A percentile compares a stretch with the other conserved stretches of the same genome.
Conservation (phyloP, 2,797 vertebrate species). For the Protonibea diacanthus region DNA sequence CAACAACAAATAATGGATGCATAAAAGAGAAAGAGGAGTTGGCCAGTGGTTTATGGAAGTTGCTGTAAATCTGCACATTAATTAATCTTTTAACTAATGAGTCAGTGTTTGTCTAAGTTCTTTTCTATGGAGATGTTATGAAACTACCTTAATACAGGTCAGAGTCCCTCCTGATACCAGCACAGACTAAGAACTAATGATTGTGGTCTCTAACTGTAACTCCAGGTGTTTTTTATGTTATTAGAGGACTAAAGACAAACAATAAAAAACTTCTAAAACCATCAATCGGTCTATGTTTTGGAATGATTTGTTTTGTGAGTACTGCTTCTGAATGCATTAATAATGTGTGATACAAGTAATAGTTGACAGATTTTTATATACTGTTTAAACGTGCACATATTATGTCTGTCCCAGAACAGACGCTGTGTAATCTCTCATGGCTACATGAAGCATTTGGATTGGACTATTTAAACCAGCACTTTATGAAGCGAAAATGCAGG, state of each 20-base stretch:
- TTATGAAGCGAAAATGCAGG: neutral
- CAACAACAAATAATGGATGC: conserved; percentile 31
- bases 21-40: conserved; percentile 19
- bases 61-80: conserved; percentile 29
- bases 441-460: neutral
- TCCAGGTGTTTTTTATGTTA: conserved; percentile 65
- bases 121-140: conserved; percentile 59
- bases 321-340: neutral
- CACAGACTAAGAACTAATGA: conserved; percentile 53
- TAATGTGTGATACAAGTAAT: neutral
- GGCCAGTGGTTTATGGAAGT: conserved; percentile 17
- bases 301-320: neutral
- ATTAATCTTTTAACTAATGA: conserved; percentile 35
- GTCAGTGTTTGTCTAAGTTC: conserved; percentile 47
- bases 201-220: conserved; percentile 57
- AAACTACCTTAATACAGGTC: conserved; percentile 34
- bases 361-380: conserved; percentile 7
- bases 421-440: neutral
- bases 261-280: conserved; percentile 27
- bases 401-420: neutral
- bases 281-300: conserved; percentile 10
- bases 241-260: conserved; percentile 40
- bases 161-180: conserved; percentile 59
- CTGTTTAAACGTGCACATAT: conserved; percentile 2
- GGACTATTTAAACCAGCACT: neutral